Percentiles rank a stretch among this genome's conserved stretches.
phyloP scores from a whole-genome alignment of 1,140 invertebrate genomes.

The Pectinophora gossypiella region DNA sequence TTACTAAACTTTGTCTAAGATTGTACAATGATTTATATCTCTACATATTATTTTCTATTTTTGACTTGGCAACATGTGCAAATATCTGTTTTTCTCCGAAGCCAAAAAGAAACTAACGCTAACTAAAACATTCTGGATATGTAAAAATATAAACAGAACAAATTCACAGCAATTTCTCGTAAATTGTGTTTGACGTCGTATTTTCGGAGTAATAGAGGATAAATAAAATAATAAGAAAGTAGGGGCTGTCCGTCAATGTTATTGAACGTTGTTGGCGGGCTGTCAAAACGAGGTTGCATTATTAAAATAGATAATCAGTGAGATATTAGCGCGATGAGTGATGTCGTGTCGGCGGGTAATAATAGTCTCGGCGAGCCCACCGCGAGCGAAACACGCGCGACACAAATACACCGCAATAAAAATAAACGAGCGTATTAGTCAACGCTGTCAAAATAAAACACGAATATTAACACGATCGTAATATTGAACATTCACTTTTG shows the following conservation, averaged over 20 bases:
- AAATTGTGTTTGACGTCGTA: neutral
- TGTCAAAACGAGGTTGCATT: slow-evolving; percentile 53
- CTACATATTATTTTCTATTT: no score
- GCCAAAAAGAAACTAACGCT: no score
- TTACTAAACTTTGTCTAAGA: no score
- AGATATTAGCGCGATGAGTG: slow-evolving; percentile 66
- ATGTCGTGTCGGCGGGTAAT: slow-evolving; percentile 62
- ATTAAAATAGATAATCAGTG: slow-evolving; percentile 58
- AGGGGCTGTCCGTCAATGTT: slow-evolving; percentile 16
- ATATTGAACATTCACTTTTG: slow-evolving; percentile 29
- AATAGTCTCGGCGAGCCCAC: slow-evolving; percentile 50
- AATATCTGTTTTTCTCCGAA: no score
- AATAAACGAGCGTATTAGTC: slow-evolving; percentile 72
- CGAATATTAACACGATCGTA: slow-evolving; percentile 45
- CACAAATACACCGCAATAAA: slow-evolving; percentile 54
- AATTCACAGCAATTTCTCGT: no score
- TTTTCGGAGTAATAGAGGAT: neutral
- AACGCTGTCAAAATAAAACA: slow-evolving; percentile 68
- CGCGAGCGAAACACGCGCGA: slow-evolving; percentile 6
- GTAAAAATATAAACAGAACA: no score
- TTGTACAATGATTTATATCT: no score
- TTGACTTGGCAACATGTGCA: no score
- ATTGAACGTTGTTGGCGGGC: slow-evolving; percentile 33
- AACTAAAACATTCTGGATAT: no score
- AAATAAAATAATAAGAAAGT: slow-evolving; percentile 4